Evolutionary conservation across 2,888 invertebrate species (phyloP).

Genomic region (Anagyrus pseudococci): DNA sequence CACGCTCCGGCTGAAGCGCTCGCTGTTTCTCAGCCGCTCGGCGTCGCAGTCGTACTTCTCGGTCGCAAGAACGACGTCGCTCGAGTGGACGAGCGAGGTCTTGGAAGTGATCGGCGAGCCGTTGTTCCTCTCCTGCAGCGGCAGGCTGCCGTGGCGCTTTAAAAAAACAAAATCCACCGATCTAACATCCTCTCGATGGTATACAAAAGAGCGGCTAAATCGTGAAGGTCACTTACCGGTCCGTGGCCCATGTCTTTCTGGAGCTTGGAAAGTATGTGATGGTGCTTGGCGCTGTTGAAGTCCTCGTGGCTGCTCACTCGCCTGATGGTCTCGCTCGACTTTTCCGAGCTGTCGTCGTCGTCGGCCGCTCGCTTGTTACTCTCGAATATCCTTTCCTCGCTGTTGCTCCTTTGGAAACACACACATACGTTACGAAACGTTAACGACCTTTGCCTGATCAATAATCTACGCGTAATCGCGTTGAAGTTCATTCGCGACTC

Average conservation of each 20-base stretch:
- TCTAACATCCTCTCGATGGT: background rate
- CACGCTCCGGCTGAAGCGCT: slow-evolving; percentile 70
- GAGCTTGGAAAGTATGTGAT: slow-evolving; percentile 52
- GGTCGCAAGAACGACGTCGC: slow-evolving; percentile 51
- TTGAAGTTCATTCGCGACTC: background rate
- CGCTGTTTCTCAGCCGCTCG: slow-evolving; percentile 70
- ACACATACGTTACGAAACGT: too few species aligned
- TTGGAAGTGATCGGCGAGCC: slow-evolving; percentile 56
- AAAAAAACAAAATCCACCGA: too few species aligned
- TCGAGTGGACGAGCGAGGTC: slow-evolving; percentile 51
- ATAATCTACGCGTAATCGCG: too few species aligned
- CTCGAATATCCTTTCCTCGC: slow-evolving; percentile 58
- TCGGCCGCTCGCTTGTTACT: slow-evolving; percentile 41
- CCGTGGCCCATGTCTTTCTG: slow-evolving; percentile 60
- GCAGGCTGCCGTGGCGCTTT: slow-evolving; percentile 53
- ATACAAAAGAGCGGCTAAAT: background rate
- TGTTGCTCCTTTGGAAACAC: slow-evolving; percentile 56
- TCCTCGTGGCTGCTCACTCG: slow-evolving; percentile 72
- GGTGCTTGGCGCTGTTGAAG: slow-evolving; percentile 61
- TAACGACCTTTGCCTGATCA: too few species aligned
- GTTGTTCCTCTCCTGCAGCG: slow-evolving; percentile 58
- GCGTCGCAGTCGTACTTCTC: slow-evolving; percentile 67
- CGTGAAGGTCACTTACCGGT: slow-evolving; percentile 51
- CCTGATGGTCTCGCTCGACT: slow-evolving; percentile 54
- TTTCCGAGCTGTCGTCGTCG: slow-evolving; percentile 34